phyloP scores from a whole-genome alignment of 2,888 invertebrate species.

The Cryptus viduatorius region DNA sequence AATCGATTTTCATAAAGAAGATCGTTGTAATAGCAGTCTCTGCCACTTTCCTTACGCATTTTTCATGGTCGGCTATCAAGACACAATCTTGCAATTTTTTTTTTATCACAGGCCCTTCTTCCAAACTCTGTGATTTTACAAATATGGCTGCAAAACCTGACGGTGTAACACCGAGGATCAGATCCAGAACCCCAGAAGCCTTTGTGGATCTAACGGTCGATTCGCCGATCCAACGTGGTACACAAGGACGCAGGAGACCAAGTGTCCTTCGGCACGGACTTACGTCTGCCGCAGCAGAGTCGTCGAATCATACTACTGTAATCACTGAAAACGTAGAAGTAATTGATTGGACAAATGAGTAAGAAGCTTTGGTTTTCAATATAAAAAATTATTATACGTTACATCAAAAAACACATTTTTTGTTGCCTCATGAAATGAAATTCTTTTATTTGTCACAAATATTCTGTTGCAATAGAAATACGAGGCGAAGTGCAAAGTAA shows the following conservation, averaged over 20 bases:
- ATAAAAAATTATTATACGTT: neutral
- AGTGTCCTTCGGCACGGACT: conserved; percentile 21
- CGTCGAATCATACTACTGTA: neutral
- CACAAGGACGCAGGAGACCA: conserved; percentile 18
- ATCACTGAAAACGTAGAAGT: conserved; percentile 1
- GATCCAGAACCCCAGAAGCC: conserved; percentile 49
- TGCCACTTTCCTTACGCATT: neutral
- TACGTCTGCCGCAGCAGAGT: neutral
- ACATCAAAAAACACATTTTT: neutral
- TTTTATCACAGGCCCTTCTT: neutral
- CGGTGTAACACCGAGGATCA: neutral
- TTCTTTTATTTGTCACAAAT: neutral
- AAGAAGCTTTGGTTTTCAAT: neutral
- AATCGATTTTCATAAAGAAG: neutral
- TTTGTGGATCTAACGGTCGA: conserved; percentile 67
- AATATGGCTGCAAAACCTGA: conserved; percentile 34
- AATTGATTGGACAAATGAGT: conserved; percentile 34
- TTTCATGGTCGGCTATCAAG: neutral
- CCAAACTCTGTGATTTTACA: neutral
- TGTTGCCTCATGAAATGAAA: neutral
- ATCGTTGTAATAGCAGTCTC: neutral
- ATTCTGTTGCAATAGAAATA: no score
- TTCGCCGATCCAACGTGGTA: conserved; percentile 48
- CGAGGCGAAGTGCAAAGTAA: no score
- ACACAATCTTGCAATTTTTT: neutral